Base-by-base conservation (phyloP, 2,888 invertebrate genomes). In the Polymixis lichenea region DNA sequence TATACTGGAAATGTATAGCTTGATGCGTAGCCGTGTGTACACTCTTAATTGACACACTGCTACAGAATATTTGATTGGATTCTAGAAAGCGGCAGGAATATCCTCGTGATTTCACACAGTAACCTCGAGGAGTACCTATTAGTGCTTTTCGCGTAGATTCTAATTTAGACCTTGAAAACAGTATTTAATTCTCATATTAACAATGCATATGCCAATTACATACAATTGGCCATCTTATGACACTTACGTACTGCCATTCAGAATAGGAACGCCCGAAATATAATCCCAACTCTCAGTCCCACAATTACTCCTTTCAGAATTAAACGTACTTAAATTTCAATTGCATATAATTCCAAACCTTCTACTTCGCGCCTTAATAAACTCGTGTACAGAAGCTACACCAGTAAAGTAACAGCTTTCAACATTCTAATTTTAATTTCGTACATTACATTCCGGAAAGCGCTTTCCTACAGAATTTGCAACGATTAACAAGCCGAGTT, bases 341-440 rank as follows among this genome's bases (percentile, higher is more conserved):
- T 56, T 65, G 32, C 25, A 80, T 67, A n/a, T 53, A 58, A 80
- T 67, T 53, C 19, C 32, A 67, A 53, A 58, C 32, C 60, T 38
- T 80, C 49, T 49, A 19, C 38, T 46, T 32, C 8, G 11, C 15
- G n/a, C 56, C 38, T 68, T 70, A 75, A 80, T 61, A 69, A 69
- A 43, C 72, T 68, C 62, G 32, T 43, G 43, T 68, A 43, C 58
- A 61, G 72, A 72, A 60, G 49, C 25, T 55, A 56, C 56, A 72
- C 4, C 56, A 64, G 22, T 32, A 68, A 72, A 72, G 56, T 60
- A 79, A 69, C 66, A 71, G 62, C 64, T 71, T 51, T 53, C 84
- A 77, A 84, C 82, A 67, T 84, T 68, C 77, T 72, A 84, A 83
- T 81, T 83, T 83, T 77, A 84, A 83, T 81, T 77, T 72, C 74